Base-by-base conservation (phyloP, 2,797 vertebrate species). In the Pangasius larnaudii region DNA sequence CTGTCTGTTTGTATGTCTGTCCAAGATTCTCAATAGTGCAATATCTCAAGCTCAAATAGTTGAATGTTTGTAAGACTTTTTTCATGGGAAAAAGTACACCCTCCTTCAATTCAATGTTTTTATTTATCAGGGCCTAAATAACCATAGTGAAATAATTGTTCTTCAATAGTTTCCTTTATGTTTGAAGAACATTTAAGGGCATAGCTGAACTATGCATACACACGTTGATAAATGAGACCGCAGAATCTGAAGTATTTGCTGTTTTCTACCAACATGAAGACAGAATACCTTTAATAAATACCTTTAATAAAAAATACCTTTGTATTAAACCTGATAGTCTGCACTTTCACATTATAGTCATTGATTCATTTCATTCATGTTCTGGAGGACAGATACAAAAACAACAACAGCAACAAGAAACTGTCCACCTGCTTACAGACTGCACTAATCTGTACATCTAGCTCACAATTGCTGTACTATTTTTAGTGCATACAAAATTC, bases 401-500 rank as follows among this genome's bases (percentile, higher is more conserved):
- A 7, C 11, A 77, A 8, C 46, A 49, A 27, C 63, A 67, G 16
- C 13, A 33, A 69, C 3, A n/a, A 75, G n/a, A 72, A 5, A 9
- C n/a, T 18, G 27, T 51, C 46, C 74, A 75, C 13, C 74, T 49
- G 11, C 13, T 75, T 75, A 51, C 39, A 24, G 9, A 46, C 19
- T 78, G 75, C 16, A 78, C 7, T 53, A 53, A 16, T 24, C 42
- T 75, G 42, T n/a, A 46, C 22, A 51, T 77, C 27, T n/a, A 77
- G 11, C 5, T 30, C 30, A 51, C 8, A 77, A 8, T 53, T 30
- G 14, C 49, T 78, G 75, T 16, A 46, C 58, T 72, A 5, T 9
- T 9, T 85, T 16, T 30, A 27, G 30, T 69, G 51, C 49, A 85
- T n/a, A 58, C 9, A 86, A 79, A 89, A 67, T 51, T 30, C 49